Evolutionary conservation across 1,140 invertebrate genomes (phyloP), one percentile per base, ranked within the genome.

Genomic region (Eupristina koningsbergeri): DNA sequence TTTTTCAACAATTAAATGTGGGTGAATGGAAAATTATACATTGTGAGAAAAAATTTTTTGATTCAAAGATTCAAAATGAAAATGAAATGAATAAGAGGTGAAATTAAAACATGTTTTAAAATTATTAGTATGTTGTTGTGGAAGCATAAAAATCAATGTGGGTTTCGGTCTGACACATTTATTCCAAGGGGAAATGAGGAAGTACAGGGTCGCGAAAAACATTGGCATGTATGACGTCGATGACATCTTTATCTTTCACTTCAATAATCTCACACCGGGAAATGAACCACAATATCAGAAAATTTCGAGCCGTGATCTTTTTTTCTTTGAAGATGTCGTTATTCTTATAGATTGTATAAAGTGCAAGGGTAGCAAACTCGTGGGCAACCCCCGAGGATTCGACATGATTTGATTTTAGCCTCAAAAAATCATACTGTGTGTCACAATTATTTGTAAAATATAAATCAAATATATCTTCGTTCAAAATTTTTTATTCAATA

Each of bases 231-330:
- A 76, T 67, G 80, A 82, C 64, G 29, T 50, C 36, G 26, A 29
- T n/a, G 71, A 75, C 39, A n/a, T 81, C 39, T 75, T 82, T 61
- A 75, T 50, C 76, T 82, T 82, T 36, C 80, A 58, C 71, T 22
- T 9, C 71, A 22, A 34, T 76, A 31, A 19, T 17, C 58, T 26
- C 17, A 9, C 26, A 19, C 58, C 17, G 39, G 29, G 50, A 36
- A 74, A 61, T 53, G 64, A 81, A 69, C 64, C 45, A 31, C 19
- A 31, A 26, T 69, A 74, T 73, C 47, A 22, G 64, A 47, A 69
- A 58, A 39, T 80, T 61, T 67, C 22, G n/a, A 80, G 63, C 15
- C 41, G 5, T 22, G 53, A 58, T 31, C 19, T 47, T 67, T 69
- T 80, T 15, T 80, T 69, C 45, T 50, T 45, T 3, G 2, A 3